A percentile compares a stretch with the other conserved stretches of the same genome.
These are phyloP conservation scores for Drosophila melanica DNA, from an alignment of 1,140 invertebrate species.

Conservation along the genomic window DNA sequence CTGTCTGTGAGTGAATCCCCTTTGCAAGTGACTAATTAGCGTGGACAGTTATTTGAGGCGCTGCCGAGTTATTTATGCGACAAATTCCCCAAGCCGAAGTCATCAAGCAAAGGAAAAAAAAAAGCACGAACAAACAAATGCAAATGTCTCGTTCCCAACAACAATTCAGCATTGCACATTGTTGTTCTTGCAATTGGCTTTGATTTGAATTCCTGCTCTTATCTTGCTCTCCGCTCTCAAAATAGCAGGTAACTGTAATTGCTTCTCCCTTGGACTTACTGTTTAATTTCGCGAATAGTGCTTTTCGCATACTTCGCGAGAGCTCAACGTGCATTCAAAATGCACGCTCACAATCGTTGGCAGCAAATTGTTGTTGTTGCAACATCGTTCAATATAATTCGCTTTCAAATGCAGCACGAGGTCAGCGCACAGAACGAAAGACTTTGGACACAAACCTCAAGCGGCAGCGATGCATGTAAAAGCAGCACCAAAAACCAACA, in stretches of 20 bases:
- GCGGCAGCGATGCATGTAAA: slow-evolving; percentile 64
- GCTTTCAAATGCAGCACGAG: slow-evolving; percentile 65
- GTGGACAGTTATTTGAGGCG: slow-evolving; percentile 19
- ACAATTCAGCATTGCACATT: too few species aligned
- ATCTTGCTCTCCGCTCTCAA: too few species aligned
- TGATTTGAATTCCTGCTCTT: too few species aligned
- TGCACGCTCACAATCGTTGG: not conserved
- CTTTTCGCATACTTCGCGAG: slow-evolving; percentile 1
- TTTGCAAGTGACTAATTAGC: slow-evolving; percentile 35
- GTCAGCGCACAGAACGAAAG: slow-evolving; percentile 67
- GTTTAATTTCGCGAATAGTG: slow-evolving; percentile 24
- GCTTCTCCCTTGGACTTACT: not conserved
- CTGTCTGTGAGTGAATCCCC: slow-evolving; percentile 1
- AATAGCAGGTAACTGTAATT: too few species aligned
- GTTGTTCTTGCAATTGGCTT: too few species aligned
- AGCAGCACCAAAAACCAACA: not conserved
- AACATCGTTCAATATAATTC: slow-evolving; percentile 20
- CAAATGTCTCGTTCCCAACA: too few species aligned
- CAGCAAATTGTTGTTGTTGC: slow-evolving; percentile 1
- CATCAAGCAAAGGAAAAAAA: too few species aligned
- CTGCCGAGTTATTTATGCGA: slow-evolving; percentile 50
- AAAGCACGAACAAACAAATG: too few species aligned
- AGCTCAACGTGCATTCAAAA: not conserved
- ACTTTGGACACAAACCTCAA: slow-evolving; percentile 73
- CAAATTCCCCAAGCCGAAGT: not conserved